phyloP scores from a whole-genome alignment of 2,113 vertebrate genomes.

The Ptyas mucosa region DNA sequence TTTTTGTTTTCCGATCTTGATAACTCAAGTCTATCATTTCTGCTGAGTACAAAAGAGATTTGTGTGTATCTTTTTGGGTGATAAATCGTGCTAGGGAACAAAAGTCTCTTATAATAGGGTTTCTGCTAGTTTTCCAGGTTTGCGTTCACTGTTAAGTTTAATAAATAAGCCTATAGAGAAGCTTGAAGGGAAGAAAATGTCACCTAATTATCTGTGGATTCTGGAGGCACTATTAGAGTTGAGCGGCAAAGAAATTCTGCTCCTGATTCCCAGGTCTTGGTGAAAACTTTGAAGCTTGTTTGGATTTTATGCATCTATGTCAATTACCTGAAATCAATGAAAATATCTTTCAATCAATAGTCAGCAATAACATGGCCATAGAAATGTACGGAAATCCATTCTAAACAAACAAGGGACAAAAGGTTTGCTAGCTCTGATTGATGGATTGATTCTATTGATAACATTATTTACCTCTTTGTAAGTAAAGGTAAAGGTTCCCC shows the following conservation, averaged over 20 bases:
- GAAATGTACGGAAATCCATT: not conserved
- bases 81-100: not conserved
- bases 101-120: not conserved
- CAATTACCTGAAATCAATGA: not conserved
- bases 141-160: not conserved
- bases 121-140: not conserved
- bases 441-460: not conserved
- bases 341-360: not conserved
- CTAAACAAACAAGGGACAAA: not conserved
- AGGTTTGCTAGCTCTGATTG: not conserved
- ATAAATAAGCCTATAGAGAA: not conserved
- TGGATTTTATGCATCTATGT: not conserved
- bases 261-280: not conserved
- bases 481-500: too few species aligned
- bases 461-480: not conserved
- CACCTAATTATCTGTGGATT: not conserved
- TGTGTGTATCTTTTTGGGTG: not conserved
- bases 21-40: not conserved
- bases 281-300: not conserved
- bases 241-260: not conserved
- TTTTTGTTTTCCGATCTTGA: not conserved
- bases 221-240: not conserved
- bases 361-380: not conserved
- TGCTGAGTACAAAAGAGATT: not conserved
- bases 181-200: not conserved